These are phyloP conservation scores for Macrosiphum euphorbiae DNA, from an alignment of 2,888 invertebrate genomes.

Conservation along the genomic window DNA sequence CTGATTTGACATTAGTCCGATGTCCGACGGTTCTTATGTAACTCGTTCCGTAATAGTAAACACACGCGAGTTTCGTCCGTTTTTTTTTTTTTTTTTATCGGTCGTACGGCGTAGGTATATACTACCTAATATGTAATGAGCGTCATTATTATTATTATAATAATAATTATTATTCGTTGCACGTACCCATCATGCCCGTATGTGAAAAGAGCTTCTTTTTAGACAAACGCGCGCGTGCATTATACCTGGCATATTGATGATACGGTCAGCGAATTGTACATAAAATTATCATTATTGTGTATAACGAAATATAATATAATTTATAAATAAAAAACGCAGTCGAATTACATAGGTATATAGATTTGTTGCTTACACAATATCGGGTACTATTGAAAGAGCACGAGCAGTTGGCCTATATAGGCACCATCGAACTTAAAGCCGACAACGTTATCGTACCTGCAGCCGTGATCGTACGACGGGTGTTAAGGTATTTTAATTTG, in stretches of 20 bases:
- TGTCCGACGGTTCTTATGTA: slow-evolving; percentile 5
- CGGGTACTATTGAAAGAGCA: not conserved
- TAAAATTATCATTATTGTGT: not conserved
- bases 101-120: not conserved
- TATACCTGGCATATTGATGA: not conserved
- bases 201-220: not conserved
- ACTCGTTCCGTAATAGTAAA: not conserved
- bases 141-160: not conserved
- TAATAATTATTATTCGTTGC: not conserved
- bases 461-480: not conserved
- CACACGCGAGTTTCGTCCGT: not conserved
- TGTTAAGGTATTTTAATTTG: not conserved
- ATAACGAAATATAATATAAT: not conserved
- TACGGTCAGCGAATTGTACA: not conserved
- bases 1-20: slow-evolving; percentile 14
- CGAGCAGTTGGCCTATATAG: not conserved
- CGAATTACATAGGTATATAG: not conserved
- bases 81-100: not conserved
- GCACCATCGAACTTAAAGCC: not conserved
- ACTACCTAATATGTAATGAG: slow-evolving; percentile 5
- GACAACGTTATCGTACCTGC: not conserved
- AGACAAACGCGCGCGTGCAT: not conserved
- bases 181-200: not conserved
- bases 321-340: not conserved
- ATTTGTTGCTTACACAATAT: not conserved